Evolutionary conservation across 1,140 invertebrate species (phyloP), one percentile per base, ranked within the genome.

Genomic region (Chionoecetes opilio): DNA sequence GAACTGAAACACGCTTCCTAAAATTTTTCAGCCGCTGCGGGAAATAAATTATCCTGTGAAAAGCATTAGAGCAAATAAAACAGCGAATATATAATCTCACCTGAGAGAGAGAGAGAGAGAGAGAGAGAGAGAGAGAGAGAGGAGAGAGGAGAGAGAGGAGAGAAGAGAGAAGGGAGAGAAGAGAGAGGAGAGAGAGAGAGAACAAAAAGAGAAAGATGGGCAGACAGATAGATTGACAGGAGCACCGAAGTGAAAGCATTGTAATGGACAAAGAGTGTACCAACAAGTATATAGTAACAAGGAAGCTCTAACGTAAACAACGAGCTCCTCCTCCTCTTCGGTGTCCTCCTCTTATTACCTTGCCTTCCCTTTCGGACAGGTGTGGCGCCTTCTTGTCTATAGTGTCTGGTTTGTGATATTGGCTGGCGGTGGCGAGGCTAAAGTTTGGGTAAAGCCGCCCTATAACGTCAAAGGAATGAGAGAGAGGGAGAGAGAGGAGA

Each of bases 71-170:
- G n/a, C n/a, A n/a, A n/a, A n/a, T n/a, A n/a, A n/a, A n/a, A n/a
- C n/a, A n/a, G n/a, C n/a, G n/a, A n/a, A n/a, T n/a, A n/a, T n/a
- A n/a, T n/a, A n/a, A n/a, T n/a, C n/a, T n/a, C n/a, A n/a, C n/a
- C n/a, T n/a, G 63, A 75, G 63, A 75, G 63, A 75, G 63, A 75
- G 63, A 75, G n/a, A 75, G 63, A n/a, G n/a, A 75, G 63, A 75
- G 63, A n/a, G 63, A 75, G n/a, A n/a, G n/a, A n/a, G n/a, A 53
- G 46, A 53, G 46, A 53, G 9, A 53, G 46, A 53, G 9, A 26
- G n/a, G 21, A 26, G n/a, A 5, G 26, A 21, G 26, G 53, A 63
- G 38, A 63, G 53, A 63, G 53, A 63, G 26, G n/a, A 26, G 1
- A 26, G 6, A 11, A 75, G n/a, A n/a, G 46, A 9, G 0, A 1